A percentile compares a stretch with the other conserved stretches of the same genome.
phyloP scores from a whole-genome alignment of 2,888 invertebrate genomes.

The Ophion slaviceki region DNA sequence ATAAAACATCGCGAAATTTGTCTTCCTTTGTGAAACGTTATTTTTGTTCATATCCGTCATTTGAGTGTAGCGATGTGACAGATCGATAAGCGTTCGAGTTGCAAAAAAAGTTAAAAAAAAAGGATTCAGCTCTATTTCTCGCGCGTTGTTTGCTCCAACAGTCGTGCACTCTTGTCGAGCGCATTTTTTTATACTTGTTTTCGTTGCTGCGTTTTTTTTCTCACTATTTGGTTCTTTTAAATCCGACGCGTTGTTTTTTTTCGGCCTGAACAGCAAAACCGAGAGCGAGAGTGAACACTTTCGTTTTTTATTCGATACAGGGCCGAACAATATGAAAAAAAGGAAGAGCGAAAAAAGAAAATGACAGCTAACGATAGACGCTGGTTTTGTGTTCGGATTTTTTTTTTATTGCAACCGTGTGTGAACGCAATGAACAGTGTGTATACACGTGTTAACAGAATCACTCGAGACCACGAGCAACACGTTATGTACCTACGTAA shows the following conservation, averaged over 20 bases:
- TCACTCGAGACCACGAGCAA: slow-evolving; percentile 37
- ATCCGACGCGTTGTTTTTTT: slow-evolving; percentile 53
- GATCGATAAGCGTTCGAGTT: slow-evolving; percentile 60
- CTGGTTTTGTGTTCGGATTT: slow-evolving; percentile 40
- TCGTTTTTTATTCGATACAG: slow-evolving; percentile 70
- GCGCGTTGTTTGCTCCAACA: slow-evolving; percentile 47
- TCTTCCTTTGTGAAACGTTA: slow-evolving; percentile 39
- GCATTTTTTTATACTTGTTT: slow-evolving; percentile 33
- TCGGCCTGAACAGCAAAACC: slow-evolving; percentile 67
- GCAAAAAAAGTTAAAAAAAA: slow-evolving; percentile 42
- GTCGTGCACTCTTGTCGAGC: slow-evolving; percentile 35
- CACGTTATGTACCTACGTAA: slow-evolving; percentile 59
- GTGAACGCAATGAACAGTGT: slow-evolving; percentile 34
- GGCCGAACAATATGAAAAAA: slow-evolving; percentile 57
- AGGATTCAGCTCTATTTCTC: slow-evolving; percentile 57
- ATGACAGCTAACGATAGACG: slow-evolving; percentile 58
- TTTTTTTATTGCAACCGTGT: slow-evolving; percentile 38
- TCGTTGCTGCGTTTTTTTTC: slow-evolving; percentile 19
- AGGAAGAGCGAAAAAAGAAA: slow-evolving; percentile 41
- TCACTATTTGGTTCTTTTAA: slow-evolving; percentile 51
- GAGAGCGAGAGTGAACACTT: slow-evolving; percentile 79
- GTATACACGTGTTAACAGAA: slow-evolving; percentile 58
- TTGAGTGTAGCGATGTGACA: slow-evolving; percentile 59
- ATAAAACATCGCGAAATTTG: slow-evolving; percentile 35
- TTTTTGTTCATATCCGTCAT: slow-evolving; percentile 58